These are phyloP conservation scores for Neotoxoptera formosana DNA, from an alignment of 1,140 invertebrate genomes.

Conservation along the genomic window DNA sequence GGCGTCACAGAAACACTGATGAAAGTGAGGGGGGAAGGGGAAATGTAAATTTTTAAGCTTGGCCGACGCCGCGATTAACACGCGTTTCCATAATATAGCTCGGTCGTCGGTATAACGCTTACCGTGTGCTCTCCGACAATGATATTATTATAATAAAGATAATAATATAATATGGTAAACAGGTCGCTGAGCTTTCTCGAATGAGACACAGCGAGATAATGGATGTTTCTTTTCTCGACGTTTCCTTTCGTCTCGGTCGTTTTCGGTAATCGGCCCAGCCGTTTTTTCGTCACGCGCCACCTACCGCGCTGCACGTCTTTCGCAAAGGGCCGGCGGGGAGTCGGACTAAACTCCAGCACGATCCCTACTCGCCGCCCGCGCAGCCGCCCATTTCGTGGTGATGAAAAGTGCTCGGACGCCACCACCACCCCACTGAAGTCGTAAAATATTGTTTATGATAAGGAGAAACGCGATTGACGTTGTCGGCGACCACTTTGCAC, in stretches of 20 bases:
- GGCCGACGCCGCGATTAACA: background rate
- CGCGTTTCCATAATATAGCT: background rate
- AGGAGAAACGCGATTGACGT: background rate
- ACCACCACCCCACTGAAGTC: background rate
- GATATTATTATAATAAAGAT: background rate
- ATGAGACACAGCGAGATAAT: background rate
- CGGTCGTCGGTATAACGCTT: background rate
- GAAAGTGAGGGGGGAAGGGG: too few relatives aligned
- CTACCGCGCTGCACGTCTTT: background rate
- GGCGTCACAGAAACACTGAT: background rate
- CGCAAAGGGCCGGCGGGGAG: too few relatives aligned
- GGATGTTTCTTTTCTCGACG: background rate
- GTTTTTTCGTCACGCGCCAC: background rate
- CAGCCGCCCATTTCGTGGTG: background rate
- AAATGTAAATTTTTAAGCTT: background rate
- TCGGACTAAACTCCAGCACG: background rate
- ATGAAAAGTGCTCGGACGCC: background rate
- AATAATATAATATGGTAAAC: slow-evolving; percentile 9
- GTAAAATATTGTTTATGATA: background rate
- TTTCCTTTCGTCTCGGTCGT: background rate
- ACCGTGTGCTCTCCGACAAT: background rate
- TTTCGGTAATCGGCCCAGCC: background rate
- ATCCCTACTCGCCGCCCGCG: background rate
- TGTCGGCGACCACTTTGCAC: background rate
- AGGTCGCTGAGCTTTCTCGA: background rate